Percentiles rank a stretch among this genome's conserved stretches.
Evolutionary conservation across 1,140 invertebrate genomes (phyloP).

Genomic region (Meloidogyne floridensis): DNA sequence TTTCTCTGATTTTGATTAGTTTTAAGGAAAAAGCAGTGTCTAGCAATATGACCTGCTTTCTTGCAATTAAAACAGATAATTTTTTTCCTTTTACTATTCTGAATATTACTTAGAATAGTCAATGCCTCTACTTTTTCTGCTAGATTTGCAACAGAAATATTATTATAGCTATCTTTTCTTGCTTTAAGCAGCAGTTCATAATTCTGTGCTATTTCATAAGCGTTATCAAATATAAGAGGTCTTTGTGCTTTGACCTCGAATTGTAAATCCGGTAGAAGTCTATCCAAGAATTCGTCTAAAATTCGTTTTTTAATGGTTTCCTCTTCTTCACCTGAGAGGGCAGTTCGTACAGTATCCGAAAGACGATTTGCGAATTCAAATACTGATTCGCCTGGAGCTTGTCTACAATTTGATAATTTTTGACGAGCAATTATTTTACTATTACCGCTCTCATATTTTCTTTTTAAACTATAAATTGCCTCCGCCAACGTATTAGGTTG

Average conservation of each 20-base stretch:
- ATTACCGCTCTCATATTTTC: conserved; percentile 11
- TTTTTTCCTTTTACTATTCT: too few relatives aligned
- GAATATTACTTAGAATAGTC: too few relatives aligned
- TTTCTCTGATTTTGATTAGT: too few relatives aligned
- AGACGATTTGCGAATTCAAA: conserved; percentile 6
- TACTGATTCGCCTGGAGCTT: conserved; percentile 1
- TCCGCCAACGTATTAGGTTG: not conserved
- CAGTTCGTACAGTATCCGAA: not conserved
- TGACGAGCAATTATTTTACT: conserved; percentile 10
- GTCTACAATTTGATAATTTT: not conserved
- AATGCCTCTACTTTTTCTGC: not conserved
- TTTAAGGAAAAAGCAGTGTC: too few relatives aligned
- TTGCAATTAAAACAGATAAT: too few relatives aligned
- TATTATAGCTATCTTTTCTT: not conserved
- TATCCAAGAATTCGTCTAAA: conserved; percentile 10
- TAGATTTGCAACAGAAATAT: conserved; percentile 9
- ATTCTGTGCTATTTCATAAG: conserved; percentile 14
- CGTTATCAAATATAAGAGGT: not conserved
- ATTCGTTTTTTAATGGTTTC: not conserved
- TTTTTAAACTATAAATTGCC: not conserved
- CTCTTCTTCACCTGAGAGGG: conserved; percentile 2
- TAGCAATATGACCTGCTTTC: too few relatives aligned
- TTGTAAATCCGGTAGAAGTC: not conserved
- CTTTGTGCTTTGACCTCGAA: not conserved
- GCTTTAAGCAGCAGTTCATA: not conserved